Evolutionary conservation across 2,797 vertebrate genomes (phyloP).

Genomic region (Streptopelia turtur): DNA sequence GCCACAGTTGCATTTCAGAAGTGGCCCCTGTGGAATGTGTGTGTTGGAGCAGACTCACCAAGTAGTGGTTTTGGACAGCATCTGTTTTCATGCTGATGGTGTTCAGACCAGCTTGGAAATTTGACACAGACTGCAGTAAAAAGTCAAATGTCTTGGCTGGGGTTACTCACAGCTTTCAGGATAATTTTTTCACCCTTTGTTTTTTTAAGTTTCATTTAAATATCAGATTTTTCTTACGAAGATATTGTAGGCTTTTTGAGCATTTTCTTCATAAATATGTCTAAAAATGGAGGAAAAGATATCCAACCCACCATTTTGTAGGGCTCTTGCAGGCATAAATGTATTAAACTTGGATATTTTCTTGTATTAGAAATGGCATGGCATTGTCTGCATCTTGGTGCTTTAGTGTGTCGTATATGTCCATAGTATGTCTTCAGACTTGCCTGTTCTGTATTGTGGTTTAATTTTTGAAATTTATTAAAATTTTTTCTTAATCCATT

Average conservation of each 20-base stretch:
- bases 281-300: not conserved
- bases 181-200: not conserved
- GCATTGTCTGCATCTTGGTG: not conserved
- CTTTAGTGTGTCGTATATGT: not conserved
- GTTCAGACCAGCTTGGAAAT: not conserved
- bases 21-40: too few species aligned
- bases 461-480: not conserved
- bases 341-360: not conserved
- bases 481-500: not conserved
- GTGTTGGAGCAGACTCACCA: not conserved
- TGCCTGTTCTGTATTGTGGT: not conserved
- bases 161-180: not conserved
- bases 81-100: rapidly evolving
- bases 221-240: not conserved
- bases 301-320: not conserved
- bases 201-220: not conserved
- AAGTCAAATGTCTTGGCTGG: not conserved
- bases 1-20: not conserved
- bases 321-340: not conserved
- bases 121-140: not conserved
- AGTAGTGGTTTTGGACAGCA: not conserved
- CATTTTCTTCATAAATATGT: not conserved
- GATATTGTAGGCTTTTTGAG: not conserved
- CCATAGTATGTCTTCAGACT: not conserved
- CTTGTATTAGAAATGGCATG: not conserved